Evolutionary conservation across 1,140 invertebrate genomes (phyloP).

Genomic region (Penaeus chinensis): DNA sequence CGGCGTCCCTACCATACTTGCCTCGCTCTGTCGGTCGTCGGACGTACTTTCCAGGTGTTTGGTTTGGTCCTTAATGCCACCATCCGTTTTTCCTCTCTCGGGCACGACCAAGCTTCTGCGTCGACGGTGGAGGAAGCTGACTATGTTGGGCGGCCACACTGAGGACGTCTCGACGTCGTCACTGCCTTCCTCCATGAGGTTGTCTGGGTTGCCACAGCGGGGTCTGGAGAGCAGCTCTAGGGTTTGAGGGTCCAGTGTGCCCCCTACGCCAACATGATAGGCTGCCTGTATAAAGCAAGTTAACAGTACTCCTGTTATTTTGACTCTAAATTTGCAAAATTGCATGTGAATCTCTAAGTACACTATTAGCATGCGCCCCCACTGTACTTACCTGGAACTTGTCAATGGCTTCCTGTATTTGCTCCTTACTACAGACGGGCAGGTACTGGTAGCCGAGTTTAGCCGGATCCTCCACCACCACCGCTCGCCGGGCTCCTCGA

Average conservation of each 20-base stretch:
- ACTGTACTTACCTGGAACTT: conserved; percentile 46
- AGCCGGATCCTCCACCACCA: conserved; percentile 43
- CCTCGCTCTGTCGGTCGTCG: no score
- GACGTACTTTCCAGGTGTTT: no score
- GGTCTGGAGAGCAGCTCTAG: conserved; percentile 40
- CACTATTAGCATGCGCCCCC: no score
- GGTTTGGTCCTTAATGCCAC: no score
- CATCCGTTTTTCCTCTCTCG: background rate
- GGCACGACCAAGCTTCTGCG: conserved; percentile 6
- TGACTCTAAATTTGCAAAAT: no score
- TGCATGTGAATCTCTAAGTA: no score
- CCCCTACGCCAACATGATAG: conserved; percentile 40
- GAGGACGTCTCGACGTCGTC: no score
- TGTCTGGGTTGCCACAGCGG: conserved; percentile 54
- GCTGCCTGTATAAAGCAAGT: background rate
- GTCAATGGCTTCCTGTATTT: conserved; percentile 33
- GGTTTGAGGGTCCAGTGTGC: conserved; percentile 33
- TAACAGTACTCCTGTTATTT: no score
- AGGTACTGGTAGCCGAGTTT: conserved; percentile 17
- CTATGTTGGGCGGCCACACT: no score
- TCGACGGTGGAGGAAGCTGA: background rate
- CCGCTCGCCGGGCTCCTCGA: background rate
- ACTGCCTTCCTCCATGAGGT: conserved; percentile 22
- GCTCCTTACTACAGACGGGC: conserved; percentile 13
- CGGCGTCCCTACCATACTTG: no score